These are phyloP conservation scores for Nomada hirtipes DNA, from an alignment of 2,888 invertebrate genomes.

Conservation along the genomic window DNA sequence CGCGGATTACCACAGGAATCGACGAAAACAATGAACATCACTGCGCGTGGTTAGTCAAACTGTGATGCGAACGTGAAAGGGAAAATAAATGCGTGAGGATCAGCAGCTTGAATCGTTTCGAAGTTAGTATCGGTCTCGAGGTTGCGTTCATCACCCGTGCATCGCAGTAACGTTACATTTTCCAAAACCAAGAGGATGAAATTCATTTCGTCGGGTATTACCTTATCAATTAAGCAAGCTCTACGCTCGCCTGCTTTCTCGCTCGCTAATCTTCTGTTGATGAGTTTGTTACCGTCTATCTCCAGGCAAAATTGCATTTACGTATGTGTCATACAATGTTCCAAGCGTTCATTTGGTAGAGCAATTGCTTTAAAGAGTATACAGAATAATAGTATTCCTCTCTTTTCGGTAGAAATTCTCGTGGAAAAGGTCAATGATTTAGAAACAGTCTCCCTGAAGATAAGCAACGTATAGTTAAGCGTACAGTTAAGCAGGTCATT, in stretches of 20 bases:
- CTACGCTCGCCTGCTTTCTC: background rate
- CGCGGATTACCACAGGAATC: too few relatives aligned
- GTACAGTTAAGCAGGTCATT: background rate
- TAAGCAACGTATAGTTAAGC: background rate
- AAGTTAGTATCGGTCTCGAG: background rate
- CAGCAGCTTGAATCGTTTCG: background rate
- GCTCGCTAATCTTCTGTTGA: background rate
- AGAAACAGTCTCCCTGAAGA: background rate
- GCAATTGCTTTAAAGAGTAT: background rate
- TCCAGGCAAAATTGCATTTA: too few relatives aligned
- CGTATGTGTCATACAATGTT: background rate
- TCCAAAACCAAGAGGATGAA: background rate
- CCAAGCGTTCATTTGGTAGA: background rate
- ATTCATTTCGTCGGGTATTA: background rate
- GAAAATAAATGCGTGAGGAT: conserved; percentile 15
- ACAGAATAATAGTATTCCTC: too few relatives aligned
- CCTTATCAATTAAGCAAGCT: background rate
- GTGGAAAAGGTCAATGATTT: background rate
- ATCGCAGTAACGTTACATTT: background rate
- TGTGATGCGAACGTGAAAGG: conserved; percentile 24
- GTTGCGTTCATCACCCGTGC: background rate
- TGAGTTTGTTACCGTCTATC: too few relatives aligned
- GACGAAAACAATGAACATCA: too few relatives aligned
- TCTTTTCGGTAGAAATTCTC: background rate
- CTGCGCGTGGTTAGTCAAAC: conserved; percentile 4